Conservation (phyloP, 2,888 invertebrate genomes). For the Baronia brevicornis region DNA sequence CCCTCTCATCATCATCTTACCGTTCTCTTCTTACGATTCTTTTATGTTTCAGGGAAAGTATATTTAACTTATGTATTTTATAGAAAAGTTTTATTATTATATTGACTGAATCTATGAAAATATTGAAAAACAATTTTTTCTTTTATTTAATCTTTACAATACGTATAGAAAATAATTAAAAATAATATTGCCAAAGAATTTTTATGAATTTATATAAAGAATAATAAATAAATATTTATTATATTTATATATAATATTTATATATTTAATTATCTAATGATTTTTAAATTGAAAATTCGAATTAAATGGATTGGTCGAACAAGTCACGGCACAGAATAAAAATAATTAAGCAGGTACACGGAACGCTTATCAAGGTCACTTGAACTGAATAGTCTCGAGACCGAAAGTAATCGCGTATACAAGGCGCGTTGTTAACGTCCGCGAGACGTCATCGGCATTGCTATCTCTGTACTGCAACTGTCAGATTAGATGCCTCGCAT, state of each 20-base stretch:
- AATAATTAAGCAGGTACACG: slow-evolving; percentile 10
- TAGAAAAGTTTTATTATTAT: too few species aligned
- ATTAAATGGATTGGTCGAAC: background rate
- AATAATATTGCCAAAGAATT: background rate
- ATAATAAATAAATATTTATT: background rate
- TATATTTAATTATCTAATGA: background rate
- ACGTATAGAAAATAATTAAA: too few species aligned
- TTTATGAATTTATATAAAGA: background rate
- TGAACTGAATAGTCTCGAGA: slow-evolving; percentile 18
- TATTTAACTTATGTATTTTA: too few species aligned
- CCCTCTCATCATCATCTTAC: too few species aligned
- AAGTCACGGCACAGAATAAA: background rate
- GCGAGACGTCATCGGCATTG: slow-evolving; percentile 20
- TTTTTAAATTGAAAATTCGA: background rate
- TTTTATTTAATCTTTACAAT: too few species aligned
- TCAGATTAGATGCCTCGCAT: slow-evolving; percentile 1
- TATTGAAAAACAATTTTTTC: too few species aligned
- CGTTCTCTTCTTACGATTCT: too few species aligned
- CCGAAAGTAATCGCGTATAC: slow-evolving; percentile 24
- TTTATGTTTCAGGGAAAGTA: too few species aligned
- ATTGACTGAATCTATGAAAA: too few species aligned
- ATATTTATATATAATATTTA: background rate
- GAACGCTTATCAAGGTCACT: slow-evolving; percentile 9
- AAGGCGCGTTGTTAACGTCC: slow-evolving; percentile 19
- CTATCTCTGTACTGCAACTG: slow-evolving; percentile 16